Base-by-base conservation (phyloP, 2,888 invertebrate genomes). In the Andrena bicolor region DNA sequence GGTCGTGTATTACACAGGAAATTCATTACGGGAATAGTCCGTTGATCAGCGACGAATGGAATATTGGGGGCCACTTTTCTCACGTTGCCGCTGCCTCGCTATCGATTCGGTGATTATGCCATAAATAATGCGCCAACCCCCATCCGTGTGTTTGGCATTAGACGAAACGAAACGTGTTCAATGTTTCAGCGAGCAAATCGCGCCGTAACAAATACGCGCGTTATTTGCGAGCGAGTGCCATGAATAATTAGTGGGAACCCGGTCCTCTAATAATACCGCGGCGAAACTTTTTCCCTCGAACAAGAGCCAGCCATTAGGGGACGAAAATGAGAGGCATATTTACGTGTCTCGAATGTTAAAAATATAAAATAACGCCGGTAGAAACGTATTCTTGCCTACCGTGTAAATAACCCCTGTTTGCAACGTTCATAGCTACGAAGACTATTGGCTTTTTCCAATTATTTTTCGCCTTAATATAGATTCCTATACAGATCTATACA, bases 61-160 rank as follows among this genome's bases (percentile, higher is more conserved):
- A 73, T 80, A 82, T 49, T 28, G 49, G 64, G 7, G 23, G 26
- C 61, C 30, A 69, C 32, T 77, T 87, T 69, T 78, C 74, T 53
- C 71, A 20, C 49, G 7, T 58, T 48, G 13, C 4, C 30, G 61
- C 10, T 4, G 10, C 32, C 8, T 30, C 4, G 28, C 49, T 53
- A 77, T 83, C 63, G 61, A 80, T 76, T 75, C 48, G 56, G 65
- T 76, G 83, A 88, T 88, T 87, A 82, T 64, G 66, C 48, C 65
- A 73, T 82, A 82, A 82, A 88, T 88, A 82, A 86, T 80, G 58
- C 69, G 77, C 41, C 7, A 30, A 5, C 41, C 41, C 16, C 13
- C 2, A 6, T 28, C 13, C 20, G n/a, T 23, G 13, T 41, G 49
- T 35, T 41, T 65, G 35, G 60, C 61, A 75, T 82, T 60, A 30